Evolutionary conservation across 1,140 invertebrate species (phyloP).

Genomic region (Archivesica marissinica): DNA sequence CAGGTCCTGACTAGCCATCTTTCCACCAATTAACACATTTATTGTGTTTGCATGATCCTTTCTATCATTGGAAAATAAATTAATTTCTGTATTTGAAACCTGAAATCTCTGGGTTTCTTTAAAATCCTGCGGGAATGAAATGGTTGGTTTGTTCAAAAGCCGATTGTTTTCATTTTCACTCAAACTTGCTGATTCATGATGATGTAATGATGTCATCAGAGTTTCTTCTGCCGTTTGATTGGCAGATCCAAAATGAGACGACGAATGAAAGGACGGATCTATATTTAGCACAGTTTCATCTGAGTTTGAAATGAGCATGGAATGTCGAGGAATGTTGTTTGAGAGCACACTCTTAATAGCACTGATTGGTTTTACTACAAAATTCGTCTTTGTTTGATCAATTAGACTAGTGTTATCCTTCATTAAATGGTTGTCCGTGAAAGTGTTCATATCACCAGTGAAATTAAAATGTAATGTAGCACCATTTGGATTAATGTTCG

Average conservation of each 20-base stretch:
- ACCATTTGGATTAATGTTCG: constrained; percentile 2
- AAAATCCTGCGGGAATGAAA: background rate
- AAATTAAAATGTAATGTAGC: constrained; percentile 10
- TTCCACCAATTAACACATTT: constrained; percentile 3
- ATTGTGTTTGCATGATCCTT: background rate
- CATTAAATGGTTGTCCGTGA: background rate
- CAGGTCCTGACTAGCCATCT: background rate
- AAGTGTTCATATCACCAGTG: background rate
- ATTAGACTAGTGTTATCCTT: background rate
- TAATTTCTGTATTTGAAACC: background rate
- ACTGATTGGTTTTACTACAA: background rate
- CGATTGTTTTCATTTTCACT: background rate
- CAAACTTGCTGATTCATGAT: constrained; percentile 2
- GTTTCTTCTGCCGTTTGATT: constrained; percentile 1
- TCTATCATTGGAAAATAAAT: background rate
- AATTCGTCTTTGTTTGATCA: background rate
- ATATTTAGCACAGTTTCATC: constrained; percentile 48
- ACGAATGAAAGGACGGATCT: constrained; percentile 33
- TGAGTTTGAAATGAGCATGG: background rate
- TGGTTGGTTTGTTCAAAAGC: constrained; percentile 12
- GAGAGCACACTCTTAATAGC: background rate
- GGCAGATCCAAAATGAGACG: background rate
- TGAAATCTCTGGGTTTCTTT: background rate
- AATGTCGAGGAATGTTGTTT: background rate
- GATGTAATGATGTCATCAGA: constrained; percentile 5